Evolutionary conservation across 2,888 invertebrate genomes (phyloP).

Genomic region (Philaethria dido): DNA sequence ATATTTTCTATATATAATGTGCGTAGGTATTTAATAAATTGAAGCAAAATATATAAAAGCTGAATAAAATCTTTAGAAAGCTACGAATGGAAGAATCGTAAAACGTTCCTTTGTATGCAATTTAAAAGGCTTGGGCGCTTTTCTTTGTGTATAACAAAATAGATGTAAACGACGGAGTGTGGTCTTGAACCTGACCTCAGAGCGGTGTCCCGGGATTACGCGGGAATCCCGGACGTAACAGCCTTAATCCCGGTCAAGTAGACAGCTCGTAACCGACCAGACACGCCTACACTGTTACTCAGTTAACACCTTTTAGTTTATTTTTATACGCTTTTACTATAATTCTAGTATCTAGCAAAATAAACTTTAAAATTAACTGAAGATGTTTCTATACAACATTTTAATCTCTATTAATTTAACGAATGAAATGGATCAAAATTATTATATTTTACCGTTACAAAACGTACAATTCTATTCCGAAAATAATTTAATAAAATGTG

Average conservation of each 20-base stretch:
- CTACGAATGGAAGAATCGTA: constrained; percentile 2
- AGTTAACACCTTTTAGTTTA: constrained; percentile 10
- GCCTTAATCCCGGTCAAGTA: constrained; percentile 47
- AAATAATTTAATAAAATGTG: no score
- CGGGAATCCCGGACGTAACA: constrained; percentile 43
- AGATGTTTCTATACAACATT: background rate
- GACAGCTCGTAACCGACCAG: constrained; percentile 45
- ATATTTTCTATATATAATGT: no score
- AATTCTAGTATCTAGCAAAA: background rate
- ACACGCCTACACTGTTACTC: constrained; percentile 41
- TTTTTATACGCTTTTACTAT: background rate
- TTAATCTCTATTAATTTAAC: background rate
- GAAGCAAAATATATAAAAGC: background rate
- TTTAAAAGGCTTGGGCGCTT: constrained; percentile 8
- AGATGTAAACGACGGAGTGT: constrained; percentile 27
- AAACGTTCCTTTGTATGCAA: constrained; percentile 14
- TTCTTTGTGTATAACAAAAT: constrained; percentile 24
- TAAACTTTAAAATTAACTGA: background rate
- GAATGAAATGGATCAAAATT: background rate
- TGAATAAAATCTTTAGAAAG: constrained; percentile 1
- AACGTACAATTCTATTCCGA: no score
- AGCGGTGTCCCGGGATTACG: constrained; percentile 44
- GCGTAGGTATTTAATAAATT: background rate
- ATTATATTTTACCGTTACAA: background rate
- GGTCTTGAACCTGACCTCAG: constrained; percentile 48